Percentiles rank a stretch among this genome's conserved stretches.
phyloP scores from a whole-genome alignment of 2,888 invertebrate genomes.

The Synergus umbraculus region DNA sequence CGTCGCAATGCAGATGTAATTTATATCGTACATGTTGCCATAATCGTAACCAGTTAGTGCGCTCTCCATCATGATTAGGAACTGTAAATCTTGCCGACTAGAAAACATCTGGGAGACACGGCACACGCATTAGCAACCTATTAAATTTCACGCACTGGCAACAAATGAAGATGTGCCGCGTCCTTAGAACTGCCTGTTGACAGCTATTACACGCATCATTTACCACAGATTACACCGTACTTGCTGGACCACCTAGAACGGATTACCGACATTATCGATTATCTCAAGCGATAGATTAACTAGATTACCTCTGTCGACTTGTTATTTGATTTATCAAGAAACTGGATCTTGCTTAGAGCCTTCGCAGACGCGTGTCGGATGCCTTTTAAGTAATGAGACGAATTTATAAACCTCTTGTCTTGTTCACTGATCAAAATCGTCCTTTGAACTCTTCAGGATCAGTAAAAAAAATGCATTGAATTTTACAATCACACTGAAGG shows the following conservation, averaged over 20 bases:
- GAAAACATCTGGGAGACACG: constrained; percentile 33
- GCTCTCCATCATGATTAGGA: constrained; percentile 21
- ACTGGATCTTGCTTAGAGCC: constrained; percentile 67
- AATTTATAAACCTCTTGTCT: not conserved
- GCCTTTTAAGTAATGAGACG: constrained; percentile 21
- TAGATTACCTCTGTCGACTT: constrained; percentile 71
- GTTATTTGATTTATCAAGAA: constrained; percentile 75
- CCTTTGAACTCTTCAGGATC: not conserved
- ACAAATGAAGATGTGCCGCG: constrained; percentile 68
- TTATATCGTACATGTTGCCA: constrained; percentile 8
- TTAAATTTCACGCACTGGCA: constrained; percentile 38
- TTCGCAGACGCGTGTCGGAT: constrained; percentile 38
- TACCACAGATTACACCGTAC: constrained; percentile 63
- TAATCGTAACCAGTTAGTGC: constrained; percentile 31
- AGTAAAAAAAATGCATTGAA: not conserved
- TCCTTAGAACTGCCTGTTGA: constrained; percentile 67
- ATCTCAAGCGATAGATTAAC: constrained; percentile 75
- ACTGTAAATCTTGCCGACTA: constrained; percentile 28
- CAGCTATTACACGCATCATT: constrained; percentile 76
- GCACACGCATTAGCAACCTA: constrained; percentile 38
- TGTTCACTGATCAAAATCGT: not conserved
- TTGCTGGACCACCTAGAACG: constrained; percentile 70
- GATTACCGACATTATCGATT: constrained; percentile 76
- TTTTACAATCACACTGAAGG: too few species aligned
- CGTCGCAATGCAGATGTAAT: not conserved